Evolutionary conservation across 2,888 invertebrate genomes (phyloP).

Genomic region (Acanthosepion pharaonis): DNA sequence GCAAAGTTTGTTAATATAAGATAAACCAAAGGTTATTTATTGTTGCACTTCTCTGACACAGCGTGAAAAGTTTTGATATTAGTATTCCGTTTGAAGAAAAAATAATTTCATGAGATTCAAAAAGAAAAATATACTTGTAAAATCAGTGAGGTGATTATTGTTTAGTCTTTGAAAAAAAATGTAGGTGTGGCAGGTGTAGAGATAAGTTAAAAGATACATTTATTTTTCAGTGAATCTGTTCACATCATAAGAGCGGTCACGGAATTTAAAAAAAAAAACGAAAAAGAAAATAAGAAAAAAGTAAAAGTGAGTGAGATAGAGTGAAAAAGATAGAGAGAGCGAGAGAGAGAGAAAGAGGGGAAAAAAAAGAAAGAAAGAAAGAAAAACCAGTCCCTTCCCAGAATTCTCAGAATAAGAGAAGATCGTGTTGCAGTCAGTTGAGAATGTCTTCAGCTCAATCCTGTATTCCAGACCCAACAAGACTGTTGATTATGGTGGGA

Average conservation of each 20-base stretch:
- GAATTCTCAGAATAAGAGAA: neutral
- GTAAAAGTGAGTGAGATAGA: neutral
- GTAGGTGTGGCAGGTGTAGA: neutral
- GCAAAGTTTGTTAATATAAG: too few species aligned
- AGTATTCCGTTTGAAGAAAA: too few species aligned
- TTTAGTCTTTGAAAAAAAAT: neutral
- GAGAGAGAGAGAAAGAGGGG: neutral
- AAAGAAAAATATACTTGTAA: too few species aligned
- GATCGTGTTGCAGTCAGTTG: neutral
- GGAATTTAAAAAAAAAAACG: neutral
- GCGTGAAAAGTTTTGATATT: too few species aligned
- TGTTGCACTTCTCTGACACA: too few species aligned
- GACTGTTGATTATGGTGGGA: neutral
- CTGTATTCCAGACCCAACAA: neutral
- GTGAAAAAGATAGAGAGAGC: neutral
- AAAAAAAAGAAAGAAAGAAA: neutral
- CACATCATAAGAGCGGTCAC: neutral
- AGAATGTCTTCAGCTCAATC: neutral
- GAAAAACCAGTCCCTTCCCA: neutral
- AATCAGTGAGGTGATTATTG: too few species aligned
- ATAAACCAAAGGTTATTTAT: too few species aligned
- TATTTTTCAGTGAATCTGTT: neutral
- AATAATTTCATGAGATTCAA: too few species aligned
- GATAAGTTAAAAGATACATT: neutral
- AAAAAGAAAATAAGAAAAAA: neutral